These are phyloP conservation scores for Pseudochirops cupreus DNA, from an alignment of 2,797 vertebrate genomes.

Conservation along the genomic window DNA sequence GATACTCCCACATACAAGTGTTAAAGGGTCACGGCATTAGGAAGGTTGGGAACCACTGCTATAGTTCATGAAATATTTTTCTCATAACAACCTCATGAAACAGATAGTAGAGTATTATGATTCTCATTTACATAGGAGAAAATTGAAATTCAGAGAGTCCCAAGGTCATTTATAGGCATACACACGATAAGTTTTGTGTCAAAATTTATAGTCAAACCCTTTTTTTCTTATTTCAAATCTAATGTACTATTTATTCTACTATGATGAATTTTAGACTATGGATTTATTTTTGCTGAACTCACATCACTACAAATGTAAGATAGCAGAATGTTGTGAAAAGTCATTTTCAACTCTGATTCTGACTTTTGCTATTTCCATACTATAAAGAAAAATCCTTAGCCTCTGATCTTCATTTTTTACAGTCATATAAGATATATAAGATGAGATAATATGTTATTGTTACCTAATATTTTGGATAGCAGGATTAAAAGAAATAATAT, in stretches of 20 bases:
- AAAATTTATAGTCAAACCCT: background rate
- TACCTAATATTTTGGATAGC: background rate
- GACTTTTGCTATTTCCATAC: background rate
- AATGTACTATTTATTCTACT: background rate
- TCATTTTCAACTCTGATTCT: background rate
- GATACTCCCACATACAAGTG: too few relatives aligned
- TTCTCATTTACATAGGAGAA: background rate
- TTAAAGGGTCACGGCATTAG: too few relatives aligned
- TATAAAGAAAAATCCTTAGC: background rate
- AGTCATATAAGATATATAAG: background rate
- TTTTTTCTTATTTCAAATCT: background rate
- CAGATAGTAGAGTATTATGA: background rate
- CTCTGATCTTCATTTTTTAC: background rate
- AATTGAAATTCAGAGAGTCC: background rate
- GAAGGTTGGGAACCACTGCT: too few relatives aligned
- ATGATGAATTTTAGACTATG: background rate
- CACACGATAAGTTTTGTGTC: background rate
- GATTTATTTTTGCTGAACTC: background rate
- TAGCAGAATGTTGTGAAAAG: background rate
- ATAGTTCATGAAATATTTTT: background rate
- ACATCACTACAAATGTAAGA: background rate
- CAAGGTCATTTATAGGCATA: background rate
- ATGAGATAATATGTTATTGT: background rate
- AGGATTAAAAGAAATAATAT: background rate
- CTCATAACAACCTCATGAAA: background rate